phyloP scores from a whole-genome alignment of 1,140 invertebrate species.

The Euura lappo region DNA sequence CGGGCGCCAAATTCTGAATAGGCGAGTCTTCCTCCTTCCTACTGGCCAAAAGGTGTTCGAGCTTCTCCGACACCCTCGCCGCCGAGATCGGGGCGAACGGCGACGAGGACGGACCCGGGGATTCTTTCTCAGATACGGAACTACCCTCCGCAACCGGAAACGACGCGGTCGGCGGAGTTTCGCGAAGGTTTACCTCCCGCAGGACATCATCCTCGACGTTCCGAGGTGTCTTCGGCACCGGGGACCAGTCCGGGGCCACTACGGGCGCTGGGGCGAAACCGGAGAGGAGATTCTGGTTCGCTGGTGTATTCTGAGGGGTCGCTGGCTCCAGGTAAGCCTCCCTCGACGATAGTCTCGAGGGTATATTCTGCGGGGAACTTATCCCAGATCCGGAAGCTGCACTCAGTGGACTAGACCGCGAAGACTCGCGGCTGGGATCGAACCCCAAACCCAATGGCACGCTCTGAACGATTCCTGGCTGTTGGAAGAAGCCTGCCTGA shows the following conservation, averaged over 20 bases:
- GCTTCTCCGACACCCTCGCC: slow-evolving; percentile 50
- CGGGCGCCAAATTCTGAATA: slow-evolving; percentile 18
- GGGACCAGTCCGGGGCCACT: too few species aligned
- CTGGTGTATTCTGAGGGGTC: not conserved
- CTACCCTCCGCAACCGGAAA: not conserved
- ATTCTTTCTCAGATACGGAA: not conserved
- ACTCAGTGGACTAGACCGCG: too few species aligned
- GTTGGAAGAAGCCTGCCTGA: slow-evolving; percentile 11
- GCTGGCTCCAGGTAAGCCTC: not conserved
- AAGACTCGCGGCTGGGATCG: too few species aligned
- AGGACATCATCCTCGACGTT: not conserved
- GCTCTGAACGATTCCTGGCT: slow-evolving; percentile 52
- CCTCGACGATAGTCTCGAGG: not conserved
- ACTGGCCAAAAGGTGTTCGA: slow-evolving; percentile 49
- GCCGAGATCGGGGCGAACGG: slow-evolving; percentile 47
- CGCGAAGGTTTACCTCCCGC: not conserved
- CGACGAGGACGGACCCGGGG: not conserved
- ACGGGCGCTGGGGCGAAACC: not conserved
- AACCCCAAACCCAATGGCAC: slow-evolving; percentile 33
- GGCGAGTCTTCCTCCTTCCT: slow-evolving; percentile 19
- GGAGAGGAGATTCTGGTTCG: not conserved
- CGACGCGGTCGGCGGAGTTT: not conserved
- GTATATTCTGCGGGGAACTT: not conserved
- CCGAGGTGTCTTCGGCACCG: not conserved
- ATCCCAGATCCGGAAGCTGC: not conserved